These are phyloP conservation scores for Chloroceryle amazona DNA, from an alignment of 2,797 vertebrate species.

Conservation along the genomic window DNA sequence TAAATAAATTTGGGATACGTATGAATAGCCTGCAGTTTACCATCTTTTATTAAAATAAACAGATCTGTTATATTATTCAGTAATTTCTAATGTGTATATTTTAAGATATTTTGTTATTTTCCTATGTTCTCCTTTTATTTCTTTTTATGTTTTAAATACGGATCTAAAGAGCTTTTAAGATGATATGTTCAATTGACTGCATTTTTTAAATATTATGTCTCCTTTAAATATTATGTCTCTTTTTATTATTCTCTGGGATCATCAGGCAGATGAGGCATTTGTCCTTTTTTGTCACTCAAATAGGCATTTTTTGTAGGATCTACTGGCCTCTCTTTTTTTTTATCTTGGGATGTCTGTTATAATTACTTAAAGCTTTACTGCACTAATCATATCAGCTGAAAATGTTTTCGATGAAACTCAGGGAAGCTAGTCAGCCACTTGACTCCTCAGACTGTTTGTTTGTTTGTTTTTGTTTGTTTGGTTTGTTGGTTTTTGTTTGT, in stretches of 20 bases:
- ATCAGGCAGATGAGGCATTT: not conserved
- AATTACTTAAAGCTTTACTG: not conserved
- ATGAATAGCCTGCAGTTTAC: not conserved
- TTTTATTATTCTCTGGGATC: not conserved
- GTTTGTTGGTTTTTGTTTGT: no score
- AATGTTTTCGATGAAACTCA: not conserved
- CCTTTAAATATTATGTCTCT: not conserved
- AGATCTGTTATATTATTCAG: not conserved
- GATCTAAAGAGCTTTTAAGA: not conserved
- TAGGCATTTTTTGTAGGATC: not conserved
- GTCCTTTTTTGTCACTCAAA: not conserved
- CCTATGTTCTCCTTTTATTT: not conserved
- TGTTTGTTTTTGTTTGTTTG: no score
- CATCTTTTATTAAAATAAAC: not conserved
- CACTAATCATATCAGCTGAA: not conserved
- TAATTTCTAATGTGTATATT: not conserved
- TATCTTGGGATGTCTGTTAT: not conserved
- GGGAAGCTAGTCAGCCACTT: not conserved
- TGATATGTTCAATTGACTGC: not conserved
- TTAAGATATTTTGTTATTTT: not conserved
- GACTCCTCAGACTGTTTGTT: not conserved
- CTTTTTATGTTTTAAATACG: not conserved
- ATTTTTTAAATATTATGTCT: not conserved
- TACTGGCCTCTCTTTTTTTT: not conserved
- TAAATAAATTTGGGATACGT: not conserved